phyloP scores from a whole-genome alignment of 2,888 invertebrate genomes.

The Nemapogon koenigi region DNA sequence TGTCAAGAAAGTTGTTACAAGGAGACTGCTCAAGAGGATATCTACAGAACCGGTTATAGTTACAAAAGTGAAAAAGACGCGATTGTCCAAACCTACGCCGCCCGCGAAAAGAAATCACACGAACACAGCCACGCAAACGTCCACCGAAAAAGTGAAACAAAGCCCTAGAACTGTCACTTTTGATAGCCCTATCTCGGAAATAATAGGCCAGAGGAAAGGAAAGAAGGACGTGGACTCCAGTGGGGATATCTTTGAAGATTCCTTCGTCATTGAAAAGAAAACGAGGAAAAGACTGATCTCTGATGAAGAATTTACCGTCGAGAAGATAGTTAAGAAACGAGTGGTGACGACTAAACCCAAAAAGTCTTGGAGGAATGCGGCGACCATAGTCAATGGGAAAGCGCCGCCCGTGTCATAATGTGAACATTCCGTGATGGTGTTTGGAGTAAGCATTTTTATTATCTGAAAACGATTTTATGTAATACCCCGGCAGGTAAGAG shows the following conservation, averaged over 20 bases:
- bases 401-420: constrained; percentile 26
- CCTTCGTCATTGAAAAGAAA: constrained; percentile 41
- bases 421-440: background rate
- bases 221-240: constrained; percentile 33
- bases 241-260: constrained; percentile 52
- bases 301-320: constrained; percentile 36
- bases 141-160: constrained; percentile 28
- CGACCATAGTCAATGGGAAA: constrained; percentile 41
- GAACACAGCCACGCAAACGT: constrained; percentile 51
- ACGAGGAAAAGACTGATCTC: constrained; percentile 36
- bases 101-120: constrained; percentile 42
- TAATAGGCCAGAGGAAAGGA: constrained; percentile 29
- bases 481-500: too few species aligned
- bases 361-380: constrained; percentile 41
- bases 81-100: constrained; percentile 41
- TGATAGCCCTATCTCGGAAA: constrained; percentile 41
- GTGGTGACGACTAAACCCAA: constrained; percentile 31
- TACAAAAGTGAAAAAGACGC: constrained; percentile 38
- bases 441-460: too few species aligned
- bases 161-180: constrained; percentile 43
- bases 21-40: constrained; percentile 35
- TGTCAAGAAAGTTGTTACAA: too few species aligned
- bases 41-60: constrained; percentile 35
- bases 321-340: constrained; percentile 43
- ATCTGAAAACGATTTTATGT: too few species aligned